Evolutionary conservation across 1,140 invertebrate genomes (phyloP).

Genomic region (Mactra quadrangularis): DNA sequence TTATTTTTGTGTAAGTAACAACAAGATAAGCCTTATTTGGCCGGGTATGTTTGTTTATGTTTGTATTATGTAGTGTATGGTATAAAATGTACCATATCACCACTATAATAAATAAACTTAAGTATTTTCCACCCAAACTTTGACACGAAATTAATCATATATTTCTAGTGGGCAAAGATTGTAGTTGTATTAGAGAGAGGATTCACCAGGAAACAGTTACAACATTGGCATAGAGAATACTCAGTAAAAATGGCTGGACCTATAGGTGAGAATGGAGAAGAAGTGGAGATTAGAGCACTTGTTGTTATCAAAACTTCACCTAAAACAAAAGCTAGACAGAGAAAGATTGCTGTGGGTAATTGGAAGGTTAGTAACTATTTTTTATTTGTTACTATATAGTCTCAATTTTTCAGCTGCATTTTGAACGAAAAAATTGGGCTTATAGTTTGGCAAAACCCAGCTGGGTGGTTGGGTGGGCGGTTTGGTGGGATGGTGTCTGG

Average conservation of each 20-base stretch:
- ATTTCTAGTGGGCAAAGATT: conserved; percentile 97
- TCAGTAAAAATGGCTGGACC: conserved; percentile 91
- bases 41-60: no score
- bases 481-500: no score
- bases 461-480: background rate
- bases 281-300: conserved; percentile 89
- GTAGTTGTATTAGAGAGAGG: conserved; percentile 97
- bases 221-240: conserved; percentile 96
- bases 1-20: no score
- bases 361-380: conserved; percentile 91
- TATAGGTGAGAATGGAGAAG: conserved; percentile 86
- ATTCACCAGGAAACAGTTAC: conserved; percentile 93
- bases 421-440: background rate
- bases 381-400: background rate
- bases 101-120: no score
- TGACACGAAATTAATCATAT: no score
- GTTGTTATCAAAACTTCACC: conserved; percentile 99
- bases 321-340: conserved; percentile 97
- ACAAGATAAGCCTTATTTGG: no score
- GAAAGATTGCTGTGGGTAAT: conserved; percentile 97
- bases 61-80: no score
- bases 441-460: no score
- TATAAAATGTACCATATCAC: no score
- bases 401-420: background rate
- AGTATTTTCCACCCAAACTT: no score